phyloP scores from a whole-genome alignment of 2,113 vertebrate genomes.

The Bubalus kerabau region DNA sequence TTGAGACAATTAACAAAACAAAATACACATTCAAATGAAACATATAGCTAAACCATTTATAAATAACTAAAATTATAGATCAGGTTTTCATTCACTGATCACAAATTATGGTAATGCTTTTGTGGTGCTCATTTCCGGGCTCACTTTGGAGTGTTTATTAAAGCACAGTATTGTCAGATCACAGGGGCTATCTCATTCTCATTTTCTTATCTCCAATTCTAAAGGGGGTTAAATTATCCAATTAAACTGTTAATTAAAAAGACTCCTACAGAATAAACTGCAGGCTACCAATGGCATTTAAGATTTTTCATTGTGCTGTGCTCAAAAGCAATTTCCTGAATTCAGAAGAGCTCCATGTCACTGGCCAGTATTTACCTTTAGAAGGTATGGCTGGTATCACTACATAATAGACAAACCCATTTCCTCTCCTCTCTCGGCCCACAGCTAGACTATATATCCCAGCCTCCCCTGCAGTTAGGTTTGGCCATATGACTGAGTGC shows the following conservation, averaged over 20 bases:
- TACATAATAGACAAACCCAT: background rate
- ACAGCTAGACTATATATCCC: background rate
- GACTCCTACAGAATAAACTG: conserved; percentile 69
- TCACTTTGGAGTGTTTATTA: conserved; percentile 78
- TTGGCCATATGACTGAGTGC: background rate
- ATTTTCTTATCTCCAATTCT: conserved; percentile 74
- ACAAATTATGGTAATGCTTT: conserved; percentile 72
- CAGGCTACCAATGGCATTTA: conserved; percentile 66
- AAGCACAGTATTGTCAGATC: conserved; percentile 69
- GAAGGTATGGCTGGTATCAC: background rate
- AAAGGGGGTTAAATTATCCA: conserved; percentile 81
- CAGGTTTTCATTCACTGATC: conserved; percentile 75
- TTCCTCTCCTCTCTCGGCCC: background rate
- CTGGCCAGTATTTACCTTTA: background rate
- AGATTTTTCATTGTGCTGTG: conserved; percentile 43
- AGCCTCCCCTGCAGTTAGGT: background rate
- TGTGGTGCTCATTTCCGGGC: conserved; percentile 45
- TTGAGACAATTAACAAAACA: conserved; percentile 63
- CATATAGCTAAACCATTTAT: conserved; percentile 59
- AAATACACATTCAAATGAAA: conserved; percentile 65
- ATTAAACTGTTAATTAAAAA: conserved; percentile 76
- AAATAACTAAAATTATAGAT: conserved; percentile 74
- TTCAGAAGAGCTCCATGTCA: conserved; percentile 37
- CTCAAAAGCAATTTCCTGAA: conserved; percentile 61
- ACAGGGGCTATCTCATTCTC: conserved; percentile 70